phyloP scores from a whole-genome alignment of 2,888 invertebrate genomes.

The Phymatocera aterrima region DNA sequence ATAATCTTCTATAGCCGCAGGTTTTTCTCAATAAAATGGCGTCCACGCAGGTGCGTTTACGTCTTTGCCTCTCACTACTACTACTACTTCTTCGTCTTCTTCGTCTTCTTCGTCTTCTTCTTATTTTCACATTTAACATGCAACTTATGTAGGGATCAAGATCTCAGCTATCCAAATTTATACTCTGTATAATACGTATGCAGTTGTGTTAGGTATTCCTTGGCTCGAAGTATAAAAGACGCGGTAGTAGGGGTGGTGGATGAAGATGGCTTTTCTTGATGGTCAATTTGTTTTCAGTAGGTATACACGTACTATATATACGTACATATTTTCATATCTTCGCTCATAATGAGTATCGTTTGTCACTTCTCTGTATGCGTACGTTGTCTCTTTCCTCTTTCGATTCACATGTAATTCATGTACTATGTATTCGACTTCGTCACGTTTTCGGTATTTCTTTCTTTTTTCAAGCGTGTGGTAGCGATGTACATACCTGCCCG shows the following conservation, averaged over 20 bases:
- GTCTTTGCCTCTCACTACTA: background rate
- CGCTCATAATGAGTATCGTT: no score
- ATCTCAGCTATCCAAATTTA: background rate
- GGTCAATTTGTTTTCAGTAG: slow-evolving; percentile 3
- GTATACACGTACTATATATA: no score
- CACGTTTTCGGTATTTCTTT: background rate
- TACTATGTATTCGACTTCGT: background rate
- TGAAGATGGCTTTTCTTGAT: no score
- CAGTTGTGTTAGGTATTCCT: background rate
- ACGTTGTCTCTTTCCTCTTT: background rate
- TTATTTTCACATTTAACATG: background rate
- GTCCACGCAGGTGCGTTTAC: slow-evolving; percentile 24
- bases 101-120: no score
- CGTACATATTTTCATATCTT: no score
- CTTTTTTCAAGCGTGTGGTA: background rate
- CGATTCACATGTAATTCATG: background rate
- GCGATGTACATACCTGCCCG: background rate
- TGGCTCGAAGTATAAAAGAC: background rate
- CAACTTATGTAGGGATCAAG: slow-evolving; percentile 21
- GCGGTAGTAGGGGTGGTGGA: background rate
- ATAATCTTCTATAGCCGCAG: background rate
- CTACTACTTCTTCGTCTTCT: background rate
- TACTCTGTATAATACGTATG: background rate
- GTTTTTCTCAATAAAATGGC: background rate
- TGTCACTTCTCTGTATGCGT: no score